Evolutionary conservation across 1,140 invertebrate genomes (phyloP), one percentile per base, ranked within the genome.

Genomic region (Euschistus heros): DNA sequence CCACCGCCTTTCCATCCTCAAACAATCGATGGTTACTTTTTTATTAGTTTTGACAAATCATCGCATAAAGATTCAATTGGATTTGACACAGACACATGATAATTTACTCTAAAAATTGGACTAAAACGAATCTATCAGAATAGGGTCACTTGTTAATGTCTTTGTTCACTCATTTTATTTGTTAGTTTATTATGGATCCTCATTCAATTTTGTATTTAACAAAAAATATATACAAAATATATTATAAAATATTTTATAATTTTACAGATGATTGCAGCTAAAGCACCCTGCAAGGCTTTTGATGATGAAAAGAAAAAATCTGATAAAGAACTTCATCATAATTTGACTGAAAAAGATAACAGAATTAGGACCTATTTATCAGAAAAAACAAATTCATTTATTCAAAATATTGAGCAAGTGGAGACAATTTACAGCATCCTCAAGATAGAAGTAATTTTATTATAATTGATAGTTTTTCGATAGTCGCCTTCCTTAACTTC

Each of bases 391-490:
- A 88, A 87, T 52, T 70, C 84, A 72, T 79, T 79, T 68, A 80
- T 90, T 37, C 75, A 78, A 7, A 84, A 76, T 69, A 78, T 88
- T 5, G 73, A 82, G 7, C 79, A 82, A 52, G 80, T 90, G 17
- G 89, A 91, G 71, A 81, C 80, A 64, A 73, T 91, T 3, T 91
- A 86, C 67, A 86, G 85, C 69, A 86, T 82, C 2, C 73, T 92
- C 0, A 80, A 84, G 71, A 84, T 87, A 24, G 82, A 91, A 75
- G 80, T 79, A 70, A 57, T 57, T 50, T 22, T 59, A 10, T 37
- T 37, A 37, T 37, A n/a, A n/a, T n/a, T n/a, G n/a, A n/a, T n/a
- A n/a, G n/a, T n/a, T n/a, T n/a, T n/a, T n/a, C n/a, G n/a, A n/a
- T n/a, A n/a, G n/a, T n/a, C n/a, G n/a, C n/a, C n/a, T n/a, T n/a